Conservation (phyloP, 2,113 vertebrate genomes). For the Herpailurus yagouaroundi region DNA sequence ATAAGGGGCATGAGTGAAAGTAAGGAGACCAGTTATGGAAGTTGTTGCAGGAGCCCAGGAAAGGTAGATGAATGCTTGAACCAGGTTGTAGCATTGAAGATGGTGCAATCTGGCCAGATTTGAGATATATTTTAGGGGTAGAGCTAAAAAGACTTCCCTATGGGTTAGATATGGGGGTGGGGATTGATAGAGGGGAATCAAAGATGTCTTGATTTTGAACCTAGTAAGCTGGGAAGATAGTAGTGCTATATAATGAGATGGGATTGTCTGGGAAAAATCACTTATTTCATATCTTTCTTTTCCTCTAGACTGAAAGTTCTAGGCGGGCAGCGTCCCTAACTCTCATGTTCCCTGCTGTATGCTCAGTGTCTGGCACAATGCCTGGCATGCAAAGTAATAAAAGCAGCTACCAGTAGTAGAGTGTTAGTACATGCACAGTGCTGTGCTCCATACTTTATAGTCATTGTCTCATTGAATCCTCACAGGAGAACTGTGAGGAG, state of each 20-base stretch:
- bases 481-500: background rate
- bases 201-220: background rate
- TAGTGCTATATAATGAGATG: background rate
- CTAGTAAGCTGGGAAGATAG: slow-evolving; percentile 10
- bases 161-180: background rate
- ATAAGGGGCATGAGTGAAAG: background rate
- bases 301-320: background rate
- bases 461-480: background rate
- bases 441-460: background rate
- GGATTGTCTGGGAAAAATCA: background rate
- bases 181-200: background rate
- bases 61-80: background rate
- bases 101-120: background rate
- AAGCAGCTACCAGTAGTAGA: background rate
- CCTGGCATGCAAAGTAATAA: background rate
- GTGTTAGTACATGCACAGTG: background rate
- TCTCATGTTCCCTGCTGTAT: background rate
- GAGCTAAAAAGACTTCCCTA: background rate
- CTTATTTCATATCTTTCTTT: background rate
- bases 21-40: background rate
- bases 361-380: background rate
- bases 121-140: background rate
- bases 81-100: background rate
- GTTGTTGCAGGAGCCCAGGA: background rate
- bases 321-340: background rate